Evolutionary conservation across 1,140 invertebrate species (phyloP).

Genomic region (Apis dorsata): DNA sequence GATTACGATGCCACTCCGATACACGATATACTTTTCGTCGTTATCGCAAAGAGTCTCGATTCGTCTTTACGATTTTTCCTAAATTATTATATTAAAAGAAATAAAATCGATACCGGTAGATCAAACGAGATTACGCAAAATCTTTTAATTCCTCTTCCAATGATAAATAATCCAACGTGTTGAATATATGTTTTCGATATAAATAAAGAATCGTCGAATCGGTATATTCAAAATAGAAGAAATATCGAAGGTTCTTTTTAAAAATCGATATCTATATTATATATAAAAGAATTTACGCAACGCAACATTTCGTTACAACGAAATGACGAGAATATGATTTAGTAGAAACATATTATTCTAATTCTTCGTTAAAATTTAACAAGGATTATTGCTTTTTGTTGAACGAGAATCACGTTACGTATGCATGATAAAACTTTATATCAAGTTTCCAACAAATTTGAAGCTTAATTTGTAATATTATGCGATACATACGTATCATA

Average conservation of each 20-base stretch:
- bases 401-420: background rate
- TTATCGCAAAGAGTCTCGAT: background rate
- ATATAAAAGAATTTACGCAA: background rate
- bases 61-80: background rate
- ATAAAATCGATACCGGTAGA: background rate
- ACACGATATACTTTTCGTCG: background rate
- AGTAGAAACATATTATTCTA: background rate
- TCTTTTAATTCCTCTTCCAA: background rate
- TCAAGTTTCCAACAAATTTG: conserved; percentile 12
- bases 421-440: conserved; percentile 23
- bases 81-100: background rate
- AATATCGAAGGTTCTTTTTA: too few species aligned
- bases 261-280: too few species aligned
- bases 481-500: too few species aligned
- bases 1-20: background rate
- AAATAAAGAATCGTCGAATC: too few species aligned
- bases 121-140: background rate
- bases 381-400: conserved; percentile 9
- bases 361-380: conserved; percentile 13
- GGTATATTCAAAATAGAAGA: too few species aligned
- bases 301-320: background rate
- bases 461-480: conserved; percentile 18
- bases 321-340: background rate
- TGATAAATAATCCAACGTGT: background rate
- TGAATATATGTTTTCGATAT: too few species aligned